Percentiles rank a stretch among this genome's conserved stretches.
phyloP scores from a whole-genome alignment of 2,888 invertebrate genomes.

The Liopterus haemorrhoidalis region DNA sequence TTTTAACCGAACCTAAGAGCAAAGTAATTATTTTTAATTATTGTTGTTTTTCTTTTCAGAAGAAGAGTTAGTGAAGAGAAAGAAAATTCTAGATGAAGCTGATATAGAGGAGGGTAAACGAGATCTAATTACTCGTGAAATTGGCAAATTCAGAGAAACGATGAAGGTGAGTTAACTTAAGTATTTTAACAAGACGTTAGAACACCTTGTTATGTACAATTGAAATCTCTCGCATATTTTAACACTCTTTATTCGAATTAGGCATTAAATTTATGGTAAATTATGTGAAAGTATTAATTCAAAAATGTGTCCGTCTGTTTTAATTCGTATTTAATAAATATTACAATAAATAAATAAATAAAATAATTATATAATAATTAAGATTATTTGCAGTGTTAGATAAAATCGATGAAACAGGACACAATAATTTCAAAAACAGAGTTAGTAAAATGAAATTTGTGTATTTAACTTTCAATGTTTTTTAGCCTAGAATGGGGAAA shows the following conservation, averaged over 20 bases:
- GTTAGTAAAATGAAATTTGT: background rate
- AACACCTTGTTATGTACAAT: slow-evolving; percentile 5
- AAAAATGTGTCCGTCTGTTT: too few species aligned
- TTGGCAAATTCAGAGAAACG: slow-evolving; percentile 93
- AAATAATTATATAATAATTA: too few species aligned
- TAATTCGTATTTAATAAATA: too few species aligned
- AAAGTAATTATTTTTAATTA: slow-evolving; percentile 6
- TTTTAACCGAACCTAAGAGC: slow-evolving; percentile 6
- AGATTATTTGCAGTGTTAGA: slow-evolving; percentile 2
- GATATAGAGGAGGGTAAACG: slow-evolving; percentile 95
- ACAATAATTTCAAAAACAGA: background rate
- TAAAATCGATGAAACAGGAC: background rate
- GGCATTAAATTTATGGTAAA: too few species aligned
- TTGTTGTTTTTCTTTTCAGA: slow-evolving; percentile 46
- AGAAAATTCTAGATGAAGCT: slow-evolving; percentile 70
- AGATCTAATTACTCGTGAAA: slow-evolving; percentile 93
- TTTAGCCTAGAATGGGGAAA: too few species aligned
- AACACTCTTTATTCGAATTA: too few species aligned
- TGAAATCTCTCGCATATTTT: background rate
- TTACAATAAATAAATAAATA: too few species aligned
- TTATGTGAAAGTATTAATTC: too few species aligned
- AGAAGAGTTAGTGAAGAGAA: slow-evolving; percentile 60
- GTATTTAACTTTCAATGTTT: background rate
- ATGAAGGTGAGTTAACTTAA: slow-evolving; percentile 72
- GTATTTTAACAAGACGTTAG: slow-evolving; percentile 2